phyloP scores from a whole-genome alignment of 2,113 vertebrate genomes.

The Tympanuchus pallidicinctus region DNA sequence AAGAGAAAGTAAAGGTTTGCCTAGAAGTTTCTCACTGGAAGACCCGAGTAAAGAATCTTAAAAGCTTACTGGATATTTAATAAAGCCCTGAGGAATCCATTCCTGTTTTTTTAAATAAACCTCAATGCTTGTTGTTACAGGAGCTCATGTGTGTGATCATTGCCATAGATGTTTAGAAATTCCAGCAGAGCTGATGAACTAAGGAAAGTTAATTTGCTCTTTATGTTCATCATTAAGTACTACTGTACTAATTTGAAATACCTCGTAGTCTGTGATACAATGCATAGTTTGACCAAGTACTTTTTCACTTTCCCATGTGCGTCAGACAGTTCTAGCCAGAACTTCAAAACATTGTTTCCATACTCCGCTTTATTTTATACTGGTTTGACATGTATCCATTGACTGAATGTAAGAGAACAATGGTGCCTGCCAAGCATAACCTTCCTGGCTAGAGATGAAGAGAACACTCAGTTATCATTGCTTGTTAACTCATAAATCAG shows the following conservation, averaged over 20 bases:
- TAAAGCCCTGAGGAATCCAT: neutral
- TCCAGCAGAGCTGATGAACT: neutral
- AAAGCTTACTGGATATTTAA: neutral
- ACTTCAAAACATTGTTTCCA: neutral
- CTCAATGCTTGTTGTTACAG: neutral
- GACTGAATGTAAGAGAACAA: slow-evolving; percentile 10
- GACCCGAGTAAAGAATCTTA: neutral
- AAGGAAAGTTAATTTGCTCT: slow-evolving; percentile 6
- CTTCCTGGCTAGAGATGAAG: slow-evolving; percentile 12
- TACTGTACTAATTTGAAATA: neutral
- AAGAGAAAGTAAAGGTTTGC: neutral
- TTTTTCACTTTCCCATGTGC: neutral
- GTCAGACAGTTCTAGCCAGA: neutral
- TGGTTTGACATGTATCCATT: slow-evolving; percentile 5
- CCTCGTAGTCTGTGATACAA: neutral
- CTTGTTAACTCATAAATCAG: neutral
- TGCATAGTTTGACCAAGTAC: neutral
- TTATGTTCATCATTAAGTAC: neutral
- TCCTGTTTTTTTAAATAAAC: neutral
- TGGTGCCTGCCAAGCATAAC: slow-evolving; percentile 28
- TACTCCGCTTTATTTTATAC: neutral
- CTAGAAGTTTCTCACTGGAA: neutral
- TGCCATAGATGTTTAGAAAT: neutral
- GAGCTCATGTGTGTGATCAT: neutral
- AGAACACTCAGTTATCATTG: neutral